Evolutionary conservation across 2,888 invertebrate genomes (phyloP).

Genomic region (Mechanitis mazaeus): DNA sequence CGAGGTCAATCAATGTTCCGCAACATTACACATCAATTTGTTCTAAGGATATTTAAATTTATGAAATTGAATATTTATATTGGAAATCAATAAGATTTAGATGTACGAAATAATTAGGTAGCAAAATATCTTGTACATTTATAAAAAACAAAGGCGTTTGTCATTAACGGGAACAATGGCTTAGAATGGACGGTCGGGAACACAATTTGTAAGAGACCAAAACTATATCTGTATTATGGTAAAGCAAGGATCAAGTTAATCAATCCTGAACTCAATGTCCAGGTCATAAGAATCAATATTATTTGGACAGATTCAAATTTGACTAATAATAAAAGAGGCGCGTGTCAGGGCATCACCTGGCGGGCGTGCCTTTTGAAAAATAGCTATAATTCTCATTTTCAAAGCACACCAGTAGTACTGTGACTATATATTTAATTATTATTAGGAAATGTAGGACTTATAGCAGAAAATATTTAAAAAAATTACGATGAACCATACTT

Average conservation of each 20-base stretch:
- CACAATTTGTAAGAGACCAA: not conserved
- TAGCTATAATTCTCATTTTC: constrained; percentile 46
- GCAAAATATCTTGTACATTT: no score
- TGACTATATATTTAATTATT: constrained; percentile 3
- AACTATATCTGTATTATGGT: not conserved
- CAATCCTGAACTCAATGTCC: not conserved
- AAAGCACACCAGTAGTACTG: constrained; percentile 40
- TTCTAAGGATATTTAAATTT: not conserved
- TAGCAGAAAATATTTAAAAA: not conserved
- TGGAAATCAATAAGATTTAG: no score
- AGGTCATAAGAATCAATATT: not conserved
- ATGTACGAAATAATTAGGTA: no score
- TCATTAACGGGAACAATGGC: no score
- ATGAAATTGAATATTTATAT: no score
- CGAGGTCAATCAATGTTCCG: constrained; percentile 1
- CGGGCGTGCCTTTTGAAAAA: constrained; percentile 50
- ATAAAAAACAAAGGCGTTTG: no score
- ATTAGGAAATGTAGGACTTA: not conserved
- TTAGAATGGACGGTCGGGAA: not conserved
- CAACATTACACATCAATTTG: not conserved
- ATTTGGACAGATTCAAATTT: not conserved
- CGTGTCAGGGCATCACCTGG: constrained; percentile 55
- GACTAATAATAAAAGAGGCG: constrained; percentile 39
- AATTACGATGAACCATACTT: no score
- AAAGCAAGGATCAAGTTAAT: not conserved